A percentile compares a stretch with the other conserved stretches of the same genome.
These are phyloP conservation scores for Drosophila leontia DNA, from an alignment of 1,140 invertebrate species.

Conservation along the genomic window DNA sequence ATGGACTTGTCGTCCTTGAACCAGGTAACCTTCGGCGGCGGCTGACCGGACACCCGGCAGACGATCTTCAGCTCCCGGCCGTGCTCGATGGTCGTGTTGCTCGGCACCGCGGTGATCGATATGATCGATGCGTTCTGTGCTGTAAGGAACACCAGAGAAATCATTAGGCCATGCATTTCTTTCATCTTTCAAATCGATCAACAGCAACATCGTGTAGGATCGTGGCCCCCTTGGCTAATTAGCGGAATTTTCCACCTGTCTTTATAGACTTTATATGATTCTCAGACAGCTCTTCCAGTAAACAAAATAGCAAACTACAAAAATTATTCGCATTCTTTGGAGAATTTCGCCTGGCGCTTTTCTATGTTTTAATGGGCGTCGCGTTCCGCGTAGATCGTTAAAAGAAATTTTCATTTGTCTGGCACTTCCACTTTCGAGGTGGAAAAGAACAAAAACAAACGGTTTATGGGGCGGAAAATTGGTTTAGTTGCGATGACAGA, in stretches of 20 bases:
- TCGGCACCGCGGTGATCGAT: conserved; percentile 60
- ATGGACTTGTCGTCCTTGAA: conserved; percentile 89
- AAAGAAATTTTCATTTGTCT: conserved; percentile 14
- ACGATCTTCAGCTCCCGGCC: conserved; percentile 88
- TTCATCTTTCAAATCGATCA: conserved; percentile 5
- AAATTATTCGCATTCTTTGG: conserved; percentile 61
- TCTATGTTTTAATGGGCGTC: conserved; percentile 24
- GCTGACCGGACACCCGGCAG: conserved; percentile 89
- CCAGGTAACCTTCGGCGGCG: conserved; percentile 90
- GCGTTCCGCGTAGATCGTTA: conserved; percentile 37
- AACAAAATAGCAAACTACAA: conserved; percentile 65
- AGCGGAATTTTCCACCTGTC: conserved; percentile 55
- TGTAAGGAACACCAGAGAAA: conserved; percentile 69
- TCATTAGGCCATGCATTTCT: conserved; percentile 51
- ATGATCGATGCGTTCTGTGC: conserved; percentile 84
- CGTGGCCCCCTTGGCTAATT: conserved; percentile 2
- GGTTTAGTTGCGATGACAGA: not conserved
- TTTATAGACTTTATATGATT: conserved; percentile 44
- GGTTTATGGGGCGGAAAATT: conserved; percentile 9
- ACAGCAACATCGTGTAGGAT: not conserved
- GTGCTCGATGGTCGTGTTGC: conserved; percentile 76
- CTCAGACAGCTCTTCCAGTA: conserved; percentile 46
- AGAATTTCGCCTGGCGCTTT: conserved; percentile 30
- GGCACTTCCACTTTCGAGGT: conserved; percentile 2
- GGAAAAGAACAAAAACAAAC: conserved; percentile 12